Conservation (phyloP, 2,113 vertebrate species). For the Charadrius vociferus region DNA sequence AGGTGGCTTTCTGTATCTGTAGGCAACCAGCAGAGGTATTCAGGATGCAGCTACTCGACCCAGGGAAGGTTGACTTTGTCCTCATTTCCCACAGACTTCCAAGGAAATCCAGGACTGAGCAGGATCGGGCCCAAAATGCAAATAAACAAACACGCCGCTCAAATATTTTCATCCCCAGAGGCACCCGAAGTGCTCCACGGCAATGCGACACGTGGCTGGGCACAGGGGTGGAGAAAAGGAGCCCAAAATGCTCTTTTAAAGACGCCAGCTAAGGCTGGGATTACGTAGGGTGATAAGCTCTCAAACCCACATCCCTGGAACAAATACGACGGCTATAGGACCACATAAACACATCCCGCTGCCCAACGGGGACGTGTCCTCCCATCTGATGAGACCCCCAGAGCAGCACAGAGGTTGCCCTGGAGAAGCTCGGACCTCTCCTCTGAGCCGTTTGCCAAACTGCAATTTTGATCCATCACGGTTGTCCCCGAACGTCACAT, state of each 20-base stretch:
- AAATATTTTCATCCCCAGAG: neutral
- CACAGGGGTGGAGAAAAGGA: neutral
- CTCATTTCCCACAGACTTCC: neutral
- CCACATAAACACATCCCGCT: neutral
- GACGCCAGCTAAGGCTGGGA: neutral
- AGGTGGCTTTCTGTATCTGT: neutral
- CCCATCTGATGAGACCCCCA: neutral
- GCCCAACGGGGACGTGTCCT: neutral
- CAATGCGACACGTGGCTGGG: neutral
- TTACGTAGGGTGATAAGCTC: neutral
- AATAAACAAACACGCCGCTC: neutral
- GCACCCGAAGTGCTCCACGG: neutral
- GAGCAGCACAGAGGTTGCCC: neutral
- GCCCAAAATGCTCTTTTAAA: neutral
- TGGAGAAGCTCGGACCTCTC: neutral
- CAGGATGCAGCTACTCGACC: neutral
- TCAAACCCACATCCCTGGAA: neutral
- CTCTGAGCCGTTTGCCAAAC: fast-evolving
- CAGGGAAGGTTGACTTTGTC: neutral
- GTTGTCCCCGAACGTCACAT: neutral
- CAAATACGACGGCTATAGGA: fast-evolving
- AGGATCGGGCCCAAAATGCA: neutral
- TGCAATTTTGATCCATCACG: fast-evolving
- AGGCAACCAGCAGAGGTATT: neutral
- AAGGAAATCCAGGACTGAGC: neutral